Base-by-base conservation (phyloP, 2,888 invertebrate genomes). In the Seira musarum region DNA sequence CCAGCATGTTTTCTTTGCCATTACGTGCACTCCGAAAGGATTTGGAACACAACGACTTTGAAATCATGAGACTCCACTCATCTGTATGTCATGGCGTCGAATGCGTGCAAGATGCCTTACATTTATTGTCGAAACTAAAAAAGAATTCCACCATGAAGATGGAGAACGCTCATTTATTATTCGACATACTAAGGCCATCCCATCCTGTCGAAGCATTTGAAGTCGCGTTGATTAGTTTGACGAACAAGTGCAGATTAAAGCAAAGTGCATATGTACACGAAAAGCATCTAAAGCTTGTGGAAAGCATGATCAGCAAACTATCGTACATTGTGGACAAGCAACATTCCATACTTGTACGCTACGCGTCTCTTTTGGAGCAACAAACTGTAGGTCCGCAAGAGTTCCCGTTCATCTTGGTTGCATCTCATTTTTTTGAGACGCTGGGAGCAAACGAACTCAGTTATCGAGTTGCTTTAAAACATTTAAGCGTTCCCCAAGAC, bases 351-450 rank as follows among this genome's bases (percentile, higher is more conserved):
- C 30, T 30, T 30, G 30, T 30, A 5, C 30, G 30, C 30, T 30
- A 30, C 8, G 30, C 30, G 8, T 30, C 30, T 8, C 30, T 30
- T 30, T 8, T 30, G 3, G 30, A 30, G 30, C 2, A 30, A 2
- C 30, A 30, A 30, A 30, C 30, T 8, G 8, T 2, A 5, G 30
- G 30, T 30, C 30, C 30, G 8, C 30, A 30, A 30, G 93, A 30
- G 8, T 30, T 94, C 85, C 95, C 95, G 19, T 94, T 95, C 91
- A 95, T 95, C 88, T 94, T 94, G 60, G 94, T 95, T 89, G 95
- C 95, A 10, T 89, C 94, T 84, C 95, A 93, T 89, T 91, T 95
- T 84, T 95, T 95, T 90, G 92, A 93, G 35, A 93, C 94, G 25
- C 90, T 95, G 83, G 60, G 35, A 6, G 67, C 46, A 24, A 49